A percentile compares a stretch with the other conserved stretches of the same genome.
Conservation (phyloP, 2,797 vertebrate species). For the Antrozous pallidus region DNA sequence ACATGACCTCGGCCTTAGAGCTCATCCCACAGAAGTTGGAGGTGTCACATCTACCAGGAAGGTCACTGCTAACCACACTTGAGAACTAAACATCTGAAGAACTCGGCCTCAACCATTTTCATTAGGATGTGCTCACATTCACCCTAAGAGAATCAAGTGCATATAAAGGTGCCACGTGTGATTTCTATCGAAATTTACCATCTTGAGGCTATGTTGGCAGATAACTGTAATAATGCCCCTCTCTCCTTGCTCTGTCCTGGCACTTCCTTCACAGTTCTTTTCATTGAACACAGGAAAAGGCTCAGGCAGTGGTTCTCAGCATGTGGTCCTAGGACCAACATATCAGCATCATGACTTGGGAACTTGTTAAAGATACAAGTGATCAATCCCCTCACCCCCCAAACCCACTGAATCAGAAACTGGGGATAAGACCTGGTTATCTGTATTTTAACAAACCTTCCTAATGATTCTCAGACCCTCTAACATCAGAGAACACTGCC, state of each 20-base stretch:
- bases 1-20: background rate
- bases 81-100: background rate
- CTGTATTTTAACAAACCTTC: background rate
- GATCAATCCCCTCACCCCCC: background rate
- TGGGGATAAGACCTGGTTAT: background rate
- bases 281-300: background rate
- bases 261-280: background rate
- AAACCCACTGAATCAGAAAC: background rate
- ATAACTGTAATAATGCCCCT: background rate
- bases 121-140: background rate
- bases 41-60: background rate
- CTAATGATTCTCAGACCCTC: background rate
- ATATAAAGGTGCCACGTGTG: background rate
- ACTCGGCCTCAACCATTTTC: fast-evolving
- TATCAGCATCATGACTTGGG: background rate
- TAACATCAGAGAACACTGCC: background rate
- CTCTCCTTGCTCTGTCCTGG: background rate
- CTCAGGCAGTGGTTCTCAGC: background rate
- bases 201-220: background rate
- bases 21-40: background rate
- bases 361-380: background rate
- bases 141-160: background rate
- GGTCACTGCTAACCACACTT: background rate
- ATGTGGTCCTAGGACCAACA: background rate
- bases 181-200: background rate